Conservation (phyloP, 2,113 vertebrate species). For the Actinemys pallida region DNA sequence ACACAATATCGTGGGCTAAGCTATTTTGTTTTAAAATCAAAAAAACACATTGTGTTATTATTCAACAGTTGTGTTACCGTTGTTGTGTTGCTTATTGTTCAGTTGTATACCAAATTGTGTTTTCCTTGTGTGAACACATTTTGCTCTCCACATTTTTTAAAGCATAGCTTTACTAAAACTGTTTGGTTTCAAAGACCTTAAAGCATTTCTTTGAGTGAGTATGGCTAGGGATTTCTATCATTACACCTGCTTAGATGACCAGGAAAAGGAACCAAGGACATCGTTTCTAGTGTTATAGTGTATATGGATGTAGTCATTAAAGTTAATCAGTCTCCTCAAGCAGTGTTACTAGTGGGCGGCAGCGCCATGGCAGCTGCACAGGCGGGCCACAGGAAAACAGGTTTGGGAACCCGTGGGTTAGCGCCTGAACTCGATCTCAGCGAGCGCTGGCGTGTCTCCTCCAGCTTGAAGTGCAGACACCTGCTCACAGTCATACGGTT, state of each 20-base stretch:
- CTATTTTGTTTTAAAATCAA: neutral
- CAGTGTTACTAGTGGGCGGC: neutral
- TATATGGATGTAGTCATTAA: neutral
- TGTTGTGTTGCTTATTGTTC: neutral
- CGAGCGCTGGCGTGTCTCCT: neutral
- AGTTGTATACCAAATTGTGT: too few species aligned
- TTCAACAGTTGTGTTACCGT: neutral
- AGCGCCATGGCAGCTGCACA: neutral
- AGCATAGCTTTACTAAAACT: neutral
- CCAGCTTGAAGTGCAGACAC: neutral
- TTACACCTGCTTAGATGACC: neutral
- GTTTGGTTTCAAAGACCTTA: neutral
- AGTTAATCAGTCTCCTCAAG: neutral
- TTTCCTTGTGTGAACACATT: neutral
- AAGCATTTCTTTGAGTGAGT: neutral
- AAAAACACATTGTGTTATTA: too few species aligned
- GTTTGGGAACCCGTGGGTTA: neutral
- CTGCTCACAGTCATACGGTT: too few species aligned
- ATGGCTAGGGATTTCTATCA: fast-evolving
- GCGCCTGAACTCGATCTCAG: neutral
- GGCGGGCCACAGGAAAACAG: neutral
- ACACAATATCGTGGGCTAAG: too few species aligned
- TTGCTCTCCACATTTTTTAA: neutral
- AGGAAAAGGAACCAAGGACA: fast-evolving
- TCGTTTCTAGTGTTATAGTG: too few species aligned